Percentiles rank a stretch among this genome's conserved stretches.
These are phyloP conservation scores for Chondrilla cf. caribensis DNA, from an alignment of 37 sponge, comb jelly and placozoan genomes.

Conservation along the genomic window DNA sequence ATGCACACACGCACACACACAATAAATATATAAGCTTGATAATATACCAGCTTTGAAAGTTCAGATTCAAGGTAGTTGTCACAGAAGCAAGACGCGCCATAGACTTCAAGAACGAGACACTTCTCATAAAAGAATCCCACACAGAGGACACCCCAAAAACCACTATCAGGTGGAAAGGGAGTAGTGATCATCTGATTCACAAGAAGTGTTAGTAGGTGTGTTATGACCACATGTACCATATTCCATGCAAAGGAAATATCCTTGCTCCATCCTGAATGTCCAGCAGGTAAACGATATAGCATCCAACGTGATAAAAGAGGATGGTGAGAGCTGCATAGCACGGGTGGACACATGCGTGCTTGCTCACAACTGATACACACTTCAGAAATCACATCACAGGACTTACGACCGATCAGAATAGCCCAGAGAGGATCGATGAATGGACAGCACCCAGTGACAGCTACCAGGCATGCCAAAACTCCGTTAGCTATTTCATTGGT, in stretches of 20 bases:
- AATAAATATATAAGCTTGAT: no score
- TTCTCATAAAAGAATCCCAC: constrained; percentile 55
- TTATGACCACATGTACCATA: constrained; percentile 43
- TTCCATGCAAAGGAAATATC: constrained; percentile 85
- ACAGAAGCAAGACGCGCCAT: constrained; percentile 69
- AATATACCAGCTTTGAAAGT: background rate
- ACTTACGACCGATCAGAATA: constrained; percentile 67
- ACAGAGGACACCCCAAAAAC: constrained; percentile 77
- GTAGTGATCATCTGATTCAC: background rate
- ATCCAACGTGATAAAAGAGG: constrained; percentile 72
- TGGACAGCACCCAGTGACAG: constrained; percentile 82
- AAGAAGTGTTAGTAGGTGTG: background rate
- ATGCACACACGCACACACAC: background rate
- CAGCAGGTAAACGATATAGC: constrained; percentile 45
- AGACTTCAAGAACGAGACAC: constrained; percentile 56
- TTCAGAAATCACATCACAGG: no score
- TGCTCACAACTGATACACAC: no score
- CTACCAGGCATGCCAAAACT: constrained; percentile 71
- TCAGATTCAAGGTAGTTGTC: background rate
- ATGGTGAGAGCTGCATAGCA: constrained; percentile 45
- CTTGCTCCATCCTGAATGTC: constrained; percentile 79
- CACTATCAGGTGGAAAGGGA: constrained; percentile 46
- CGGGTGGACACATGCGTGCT: no score
- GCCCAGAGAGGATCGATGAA: constrained; percentile 72
- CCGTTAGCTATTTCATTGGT: constrained; percentile 87